phyloP scores from a whole-genome alignment of 2,797 vertebrate genomes.

The Helostoma temminkii region DNA sequence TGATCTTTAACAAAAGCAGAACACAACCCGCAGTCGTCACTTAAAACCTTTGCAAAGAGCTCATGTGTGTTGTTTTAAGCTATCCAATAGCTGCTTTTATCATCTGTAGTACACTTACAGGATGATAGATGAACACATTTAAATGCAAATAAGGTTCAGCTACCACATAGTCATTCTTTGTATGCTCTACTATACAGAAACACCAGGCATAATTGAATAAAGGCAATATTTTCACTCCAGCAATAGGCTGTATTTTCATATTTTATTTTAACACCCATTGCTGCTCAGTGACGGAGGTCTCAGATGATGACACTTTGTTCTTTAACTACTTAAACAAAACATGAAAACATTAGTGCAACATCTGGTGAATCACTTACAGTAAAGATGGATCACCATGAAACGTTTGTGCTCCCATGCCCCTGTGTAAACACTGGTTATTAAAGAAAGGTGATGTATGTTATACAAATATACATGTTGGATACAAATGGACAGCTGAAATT shows the following conservation, averaged over 20 bases:
- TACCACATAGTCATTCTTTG: conserved; percentile 29
- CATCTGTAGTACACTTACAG: conserved; percentile 35
- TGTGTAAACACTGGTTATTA: conserved; percentile 5
- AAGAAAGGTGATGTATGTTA: not conserved
- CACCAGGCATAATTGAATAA: conserved; percentile 49
- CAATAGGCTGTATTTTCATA: conserved; percentile 4
- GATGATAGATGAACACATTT: conserved; percentile 70
- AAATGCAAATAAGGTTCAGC: conserved; percentile 70
- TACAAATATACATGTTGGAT: too few species aligned
- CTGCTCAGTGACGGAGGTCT: conserved; percentile 42
- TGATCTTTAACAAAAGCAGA: conserved; percentile 42
- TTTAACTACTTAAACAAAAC: conserved; percentile 40
- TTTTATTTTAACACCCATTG: conserved; percentile 17
- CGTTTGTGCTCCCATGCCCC: conserved; percentile 16
- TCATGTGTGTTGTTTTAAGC: conserved; percentile 22
- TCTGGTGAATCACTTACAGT: conserved; percentile 33
- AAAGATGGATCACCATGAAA: conserved; percentile 52
- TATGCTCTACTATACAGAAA: conserved; percentile 13
- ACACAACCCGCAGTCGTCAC: not conserved
- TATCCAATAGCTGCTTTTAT: conserved; percentile 17
- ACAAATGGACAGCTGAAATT: too few species aligned
- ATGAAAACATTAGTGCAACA: conserved; percentile 40
- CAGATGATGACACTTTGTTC: conserved; percentile 40
- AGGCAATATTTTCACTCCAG: conserved; percentile 40
- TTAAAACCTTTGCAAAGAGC: conserved; percentile 30